Base-by-base conservation (phyloP, 2,797 vertebrate species). In the Leuciscus waleckii region DNA sequence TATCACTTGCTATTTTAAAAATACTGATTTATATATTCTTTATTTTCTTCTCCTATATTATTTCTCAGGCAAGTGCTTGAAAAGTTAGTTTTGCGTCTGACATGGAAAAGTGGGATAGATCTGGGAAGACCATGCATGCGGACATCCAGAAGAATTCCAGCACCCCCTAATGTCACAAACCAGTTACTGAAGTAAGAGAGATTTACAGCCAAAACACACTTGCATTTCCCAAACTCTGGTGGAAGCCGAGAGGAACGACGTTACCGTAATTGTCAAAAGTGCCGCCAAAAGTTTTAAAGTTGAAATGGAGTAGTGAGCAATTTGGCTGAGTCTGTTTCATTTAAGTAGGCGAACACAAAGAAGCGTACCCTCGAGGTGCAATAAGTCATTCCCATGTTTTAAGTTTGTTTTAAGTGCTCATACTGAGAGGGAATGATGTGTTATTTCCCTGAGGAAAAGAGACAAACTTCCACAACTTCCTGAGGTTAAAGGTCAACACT, bases 111-210 rank as follows among this genome's bases (percentile, higher is more conserved):
- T 21, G 43, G 16, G 61, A 29, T 70, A 43, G 43, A 69, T 23
- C 56, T 58, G 43, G 8, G 32, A 81, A 54, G 67, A 79, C 37
- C 43, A 2, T 41, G 17, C 26, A 21, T 6, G 5, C 37, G 58
- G 19, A 0, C n/a, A 46, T 79, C 58, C 85, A 92, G 83, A 93
- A 95, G 95, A 91, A 93, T 94, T 94, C 90, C 94, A 96, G 95
- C 95, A 92, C 95, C 95, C 93, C 95, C 95, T 95, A 95, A 94
- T 93, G 95, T 91, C 93, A 79, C 80, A 69, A 61, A 6, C 21
- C 41, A 43, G 93, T 89, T 91, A 95, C 78, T 95, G 94, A 90
- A 87, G 46, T 7, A 68, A 2, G 1, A 21, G 4, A 78, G 68
- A 4, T 56, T 23, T 0, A 67, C 1, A 74, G 65, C 49, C 41